phyloP scores from a whole-genome alignment of 2,113 vertebrate species.

The Carassius carassius region DNA sequence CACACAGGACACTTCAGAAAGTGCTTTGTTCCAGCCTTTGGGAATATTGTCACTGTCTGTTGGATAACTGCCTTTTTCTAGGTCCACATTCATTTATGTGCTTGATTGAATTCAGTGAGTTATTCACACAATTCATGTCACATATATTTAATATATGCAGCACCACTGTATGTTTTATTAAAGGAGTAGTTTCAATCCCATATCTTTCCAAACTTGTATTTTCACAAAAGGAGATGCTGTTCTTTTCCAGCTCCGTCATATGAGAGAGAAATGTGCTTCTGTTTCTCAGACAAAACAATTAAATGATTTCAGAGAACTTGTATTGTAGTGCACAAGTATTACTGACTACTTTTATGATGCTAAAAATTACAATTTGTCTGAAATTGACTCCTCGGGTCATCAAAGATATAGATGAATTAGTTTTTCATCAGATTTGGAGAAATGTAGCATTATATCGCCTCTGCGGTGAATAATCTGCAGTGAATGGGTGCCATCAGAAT shows the following conservation, averaged over 20 bases:
- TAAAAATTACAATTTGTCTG: too few species aligned
- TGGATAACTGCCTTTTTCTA: background rate
- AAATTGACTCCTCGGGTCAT: too few species aligned
- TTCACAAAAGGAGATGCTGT: background rate
- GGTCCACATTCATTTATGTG: background rate
- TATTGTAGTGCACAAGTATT: background rate
- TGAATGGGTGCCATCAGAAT: too few species aligned
- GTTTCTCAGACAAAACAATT: background rate
- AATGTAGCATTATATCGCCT: too few species aligned
- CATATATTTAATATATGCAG: background rate
- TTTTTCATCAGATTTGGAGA: too few species aligned
- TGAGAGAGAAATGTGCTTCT: background rate
- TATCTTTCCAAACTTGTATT: background rate
- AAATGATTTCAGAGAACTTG: too few species aligned
- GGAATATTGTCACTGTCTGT: conserved; percentile 13
- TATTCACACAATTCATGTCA: background rate
- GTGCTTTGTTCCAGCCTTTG: background rate
- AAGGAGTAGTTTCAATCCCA: background rate
- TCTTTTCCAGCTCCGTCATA: background rate
- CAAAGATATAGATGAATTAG: too few species aligned
- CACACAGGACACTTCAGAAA: background rate
- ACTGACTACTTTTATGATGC: background rate
- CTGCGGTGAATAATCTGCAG: too few species aligned
- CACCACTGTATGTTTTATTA: background rate
- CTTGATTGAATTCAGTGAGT: background rate